Base-by-base conservation (phyloP, 1,140 invertebrate genomes). In the Zaprionus ghesquierei region DNA sequence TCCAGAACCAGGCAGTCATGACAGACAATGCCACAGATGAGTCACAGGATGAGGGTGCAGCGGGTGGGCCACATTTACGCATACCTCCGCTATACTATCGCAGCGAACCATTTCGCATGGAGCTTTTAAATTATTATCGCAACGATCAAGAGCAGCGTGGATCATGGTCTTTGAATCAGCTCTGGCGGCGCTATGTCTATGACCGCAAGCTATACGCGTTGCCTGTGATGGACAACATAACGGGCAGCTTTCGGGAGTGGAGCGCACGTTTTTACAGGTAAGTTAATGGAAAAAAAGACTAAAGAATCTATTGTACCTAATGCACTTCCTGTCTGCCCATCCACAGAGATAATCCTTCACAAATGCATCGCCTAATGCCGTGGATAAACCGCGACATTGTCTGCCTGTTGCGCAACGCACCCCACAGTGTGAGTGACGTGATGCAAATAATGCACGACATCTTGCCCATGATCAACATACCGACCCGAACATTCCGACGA, bases 371-470 rank as follows among this genome's bases (percentile, higher is more conserved):
- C 2, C 92, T 99, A 33, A 94, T 97, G 51, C 96, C 96, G 1
- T 99, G 97, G 97, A 93, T 99, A 1, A 96, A 96, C 85, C 93
- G 98, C 64, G 98, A 99, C 93, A 92, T 99, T 13, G 77, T 91
- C 5, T 92, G 84, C 94, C 95, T 91, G 95, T 95, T 79, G 89
- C 97, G 65, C 81, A 95, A 58, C 93, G 94, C 76, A 92, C 95
- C 75, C 94, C 94, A 79, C n/a, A 94, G 95, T 69, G 93, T 95
- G 29, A 93, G 94, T 25, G 94, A 95, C 76, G 93, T 97, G 2
- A 91, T 96, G 60, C 92, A 94, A 58, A 85, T 95, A 13, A 96
- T 98, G 46, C 92, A 96, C 73, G 94, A 95, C 27, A 85, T 95
- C n/a, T 92, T 98, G 25, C 93, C 93, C 12, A 92, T 93, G 53